Evolutionary conservation across 2,888 invertebrate species (phyloP).

Genomic region (Andrena fulva): DNA sequence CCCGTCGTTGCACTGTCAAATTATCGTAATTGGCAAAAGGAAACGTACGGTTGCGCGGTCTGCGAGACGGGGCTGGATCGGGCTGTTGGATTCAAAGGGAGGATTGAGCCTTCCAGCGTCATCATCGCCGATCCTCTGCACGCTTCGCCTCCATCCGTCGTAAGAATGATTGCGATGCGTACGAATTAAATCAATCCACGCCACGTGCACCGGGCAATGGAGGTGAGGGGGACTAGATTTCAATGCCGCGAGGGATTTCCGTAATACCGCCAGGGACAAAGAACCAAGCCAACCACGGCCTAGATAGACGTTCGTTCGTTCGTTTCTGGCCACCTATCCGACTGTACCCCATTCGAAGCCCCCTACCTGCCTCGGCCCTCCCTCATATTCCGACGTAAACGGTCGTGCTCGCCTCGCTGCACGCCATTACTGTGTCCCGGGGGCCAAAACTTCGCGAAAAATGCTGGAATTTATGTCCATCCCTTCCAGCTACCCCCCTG

Average conservation of each 20-base stretch:
- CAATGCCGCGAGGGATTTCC: slow-evolving; percentile 50
- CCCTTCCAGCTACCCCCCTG: slow-evolving; percentile 56
- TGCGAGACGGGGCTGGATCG: background rate
- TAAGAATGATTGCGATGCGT: slow-evolving; percentile 16
- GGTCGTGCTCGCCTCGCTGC: slow-evolving; percentile 77
- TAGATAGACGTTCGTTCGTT: slow-evolving; percentile 58
- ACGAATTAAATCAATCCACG: slow-evolving; percentile 45
- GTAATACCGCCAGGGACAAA: slow-evolving; percentile 53
- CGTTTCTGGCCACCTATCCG: slow-evolving; percentile 53
- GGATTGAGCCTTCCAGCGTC: too few species aligned
- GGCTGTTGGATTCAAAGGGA: too few species aligned
- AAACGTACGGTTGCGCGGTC: background rate
- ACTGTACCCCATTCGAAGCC: slow-evolving; percentile 27
- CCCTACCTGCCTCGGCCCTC: slow-evolving; percentile 59
- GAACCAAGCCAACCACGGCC: slow-evolving; percentile 44
- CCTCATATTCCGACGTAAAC: slow-evolving; percentile 79
- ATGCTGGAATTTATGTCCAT: slow-evolving; percentile 77
- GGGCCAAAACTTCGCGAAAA: slow-evolving; percentile 82
- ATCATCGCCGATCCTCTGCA: background rate
- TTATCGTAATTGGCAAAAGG: slow-evolving; percentile 5
- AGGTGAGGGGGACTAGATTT: slow-evolving; percentile 45
- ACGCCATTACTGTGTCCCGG: slow-evolving; percentile 81
- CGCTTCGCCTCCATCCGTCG: slow-evolving; percentile 10
- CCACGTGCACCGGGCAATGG: background rate
- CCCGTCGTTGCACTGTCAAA: slow-evolving; percentile 12